Conservation (phyloP, 2,113 vertebrate species). For the Gasterosteus aculeatus region DNA sequence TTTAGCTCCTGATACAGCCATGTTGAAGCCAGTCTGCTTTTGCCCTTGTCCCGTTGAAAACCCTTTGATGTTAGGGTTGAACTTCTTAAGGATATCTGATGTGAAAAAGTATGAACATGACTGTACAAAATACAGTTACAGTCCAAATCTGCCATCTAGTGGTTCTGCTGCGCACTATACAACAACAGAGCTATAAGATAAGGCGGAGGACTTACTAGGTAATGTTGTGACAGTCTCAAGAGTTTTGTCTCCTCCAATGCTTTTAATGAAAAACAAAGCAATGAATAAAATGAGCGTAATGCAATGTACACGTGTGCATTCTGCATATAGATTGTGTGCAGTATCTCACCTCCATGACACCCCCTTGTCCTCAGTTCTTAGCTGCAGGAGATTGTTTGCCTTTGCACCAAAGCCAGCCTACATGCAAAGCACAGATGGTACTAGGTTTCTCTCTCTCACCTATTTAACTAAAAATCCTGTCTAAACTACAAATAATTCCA, state of each 20-base stretch:
- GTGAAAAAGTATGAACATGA: background rate
- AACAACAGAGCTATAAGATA: background rate
- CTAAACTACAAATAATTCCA: background rate
- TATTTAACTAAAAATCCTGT: background rate
- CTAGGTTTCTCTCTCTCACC: background rate
- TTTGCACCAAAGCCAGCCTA: constrained; percentile 87
- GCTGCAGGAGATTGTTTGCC: constrained; percentile 66
- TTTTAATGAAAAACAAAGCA: constrained; percentile 66
- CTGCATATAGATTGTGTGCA: background rate
- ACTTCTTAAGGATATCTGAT: constrained; percentile 92
- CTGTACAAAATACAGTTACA: background rate
- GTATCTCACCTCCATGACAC: constrained; percentile 90
- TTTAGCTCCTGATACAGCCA: constrained; percentile 83
- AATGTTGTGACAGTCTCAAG: constrained; percentile 89
- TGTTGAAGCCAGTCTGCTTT: constrained; percentile 83
- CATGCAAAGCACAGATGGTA: constrained; percentile 3
- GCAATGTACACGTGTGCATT: background rate
- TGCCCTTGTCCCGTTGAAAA: constrained; percentile 80
- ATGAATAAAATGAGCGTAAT: constrained; percentile 1
- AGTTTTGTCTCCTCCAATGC: constrained; percentile 88
- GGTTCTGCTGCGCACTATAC: constrained; percentile 12
- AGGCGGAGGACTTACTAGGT: constrained; percentile 85
- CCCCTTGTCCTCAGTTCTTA: constrained; percentile 82
- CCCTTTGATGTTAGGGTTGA: constrained; percentile 87
- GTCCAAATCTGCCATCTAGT: constrained; percentile 51